These are phyloP conservation scores for Corvus cornix DNA, from an alignment of 2,113 vertebrate species.

Conservation along the genomic window DNA sequence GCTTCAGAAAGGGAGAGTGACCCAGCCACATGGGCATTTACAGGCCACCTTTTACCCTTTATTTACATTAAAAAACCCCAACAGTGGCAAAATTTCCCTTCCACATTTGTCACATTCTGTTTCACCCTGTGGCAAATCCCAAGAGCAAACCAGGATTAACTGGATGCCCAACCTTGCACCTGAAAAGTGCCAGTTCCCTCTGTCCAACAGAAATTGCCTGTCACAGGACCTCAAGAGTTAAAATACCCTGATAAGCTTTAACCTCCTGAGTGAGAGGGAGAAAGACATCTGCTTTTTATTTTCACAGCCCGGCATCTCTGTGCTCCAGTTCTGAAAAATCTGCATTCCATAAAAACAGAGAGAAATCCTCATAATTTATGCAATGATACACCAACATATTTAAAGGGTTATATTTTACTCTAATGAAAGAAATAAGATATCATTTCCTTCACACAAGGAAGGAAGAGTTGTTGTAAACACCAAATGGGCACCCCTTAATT, in stretches of 20 bases:
- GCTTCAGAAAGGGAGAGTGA: neutral
- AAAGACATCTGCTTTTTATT: constrained; percentile 83
- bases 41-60: neutral
- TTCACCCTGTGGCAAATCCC: neutral
- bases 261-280: neutral
- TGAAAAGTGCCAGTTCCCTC: neutral
- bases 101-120: neutral
- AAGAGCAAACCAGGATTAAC: neutral
- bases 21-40: neutral
- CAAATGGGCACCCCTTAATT: constrained; percentile 63
- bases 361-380: constrained; percentile 74
- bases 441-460: constrained; percentile 64
- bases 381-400: constrained; percentile 69
- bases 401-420: constrained; percentile 75
- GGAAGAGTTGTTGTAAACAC: constrained; percentile 63
- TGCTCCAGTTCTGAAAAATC: constrained; percentile 67
- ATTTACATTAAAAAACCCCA: neutral
- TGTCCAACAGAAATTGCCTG: neutral
- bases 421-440: constrained; percentile 75
- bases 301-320: constrained; percentile 51
- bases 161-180: neutral
- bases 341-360: constrained; percentile 72
- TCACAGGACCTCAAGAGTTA: constrained; percentile 53
- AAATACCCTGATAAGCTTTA: constrained; percentile 43
- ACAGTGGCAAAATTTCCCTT: neutral